A percentile compares a stretch with the other conserved stretches of the same genome.
phyloP scores from a whole-genome alignment of 2,113 vertebrate genomes.

The Colinus virginianus region DNA sequence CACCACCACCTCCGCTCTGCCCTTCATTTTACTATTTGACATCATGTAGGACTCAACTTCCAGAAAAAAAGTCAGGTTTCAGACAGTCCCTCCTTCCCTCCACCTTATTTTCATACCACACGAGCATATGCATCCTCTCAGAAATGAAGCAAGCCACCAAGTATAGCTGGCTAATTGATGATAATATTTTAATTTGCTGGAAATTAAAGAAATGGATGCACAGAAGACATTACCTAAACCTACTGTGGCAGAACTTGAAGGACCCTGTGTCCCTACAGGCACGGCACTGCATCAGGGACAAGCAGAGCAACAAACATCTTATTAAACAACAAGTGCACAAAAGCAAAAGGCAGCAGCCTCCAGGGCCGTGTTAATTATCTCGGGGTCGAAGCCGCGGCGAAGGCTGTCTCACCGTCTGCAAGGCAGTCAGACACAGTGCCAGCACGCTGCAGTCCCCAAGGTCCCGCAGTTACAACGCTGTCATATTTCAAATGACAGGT shows the following conservation, averaged over 20 bases:
- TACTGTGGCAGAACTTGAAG: slow-evolving; percentile 50
- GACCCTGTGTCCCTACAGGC: slow-evolving; percentile 55
- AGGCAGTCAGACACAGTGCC: slow-evolving; percentile 78
- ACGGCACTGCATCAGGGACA: slow-evolving; percentile 50
- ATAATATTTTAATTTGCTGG: slow-evolving; percentile 61
- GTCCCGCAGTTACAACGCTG: slow-evolving; percentile 75
- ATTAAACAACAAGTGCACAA: slow-evolving; percentile 78
- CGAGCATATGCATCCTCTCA: not conserved
- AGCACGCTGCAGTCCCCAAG: slow-evolving; percentile 73
- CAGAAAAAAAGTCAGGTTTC: not conserved
- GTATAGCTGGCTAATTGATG: slow-evolving; percentile 28
- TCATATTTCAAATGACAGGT: slow-evolving; percentile 85
- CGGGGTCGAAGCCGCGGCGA: slow-evolving; percentile 75
- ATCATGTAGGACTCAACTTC: not conserved
- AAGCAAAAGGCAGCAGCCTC: slow-evolving; percentile 75
- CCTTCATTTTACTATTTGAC: not conserved
- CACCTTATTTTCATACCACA: not conserved
- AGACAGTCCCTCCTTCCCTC: not conserved
- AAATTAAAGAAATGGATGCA: slow-evolving; percentile 14
- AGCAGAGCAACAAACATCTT: slow-evolving; percentile 76
- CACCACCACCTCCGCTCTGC: not conserved
- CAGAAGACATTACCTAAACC: slow-evolving; percentile 38
- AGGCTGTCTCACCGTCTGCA: slow-evolving; percentile 70
- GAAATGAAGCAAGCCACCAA: slow-evolving; percentile 5
- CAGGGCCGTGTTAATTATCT: slow-evolving; percentile 83